Conservation (phyloP, 2,888 invertebrate genomes). For the Hoplodrina blanda region DNA sequence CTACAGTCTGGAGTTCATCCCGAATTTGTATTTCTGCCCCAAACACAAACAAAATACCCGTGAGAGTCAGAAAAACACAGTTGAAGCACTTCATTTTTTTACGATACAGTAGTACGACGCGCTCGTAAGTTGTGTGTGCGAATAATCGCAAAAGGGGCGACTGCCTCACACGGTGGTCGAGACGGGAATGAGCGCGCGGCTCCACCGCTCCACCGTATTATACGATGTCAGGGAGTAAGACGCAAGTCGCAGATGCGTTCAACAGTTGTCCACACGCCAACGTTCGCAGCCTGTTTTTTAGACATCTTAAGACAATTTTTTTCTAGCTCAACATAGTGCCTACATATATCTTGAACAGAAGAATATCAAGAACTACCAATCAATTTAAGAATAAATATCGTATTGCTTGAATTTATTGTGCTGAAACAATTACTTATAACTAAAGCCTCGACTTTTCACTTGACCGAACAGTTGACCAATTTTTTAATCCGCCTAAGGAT, state of each 20-base stretch:
- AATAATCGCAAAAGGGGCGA: conserved; percentile 58
- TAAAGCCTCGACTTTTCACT: too few species aligned
- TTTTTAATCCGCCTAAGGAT: too few species aligned
- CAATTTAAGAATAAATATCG: too few species aligned
- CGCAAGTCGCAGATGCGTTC: conserved; percentile 83
- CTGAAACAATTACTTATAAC: too few species aligned
- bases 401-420: too few species aligned
- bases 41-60: conserved; percentile 68
- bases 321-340: background rate
- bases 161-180: conserved; percentile 63
- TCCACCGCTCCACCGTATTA: conserved; percentile 66
- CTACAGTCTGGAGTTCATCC: conserved; percentile 73
- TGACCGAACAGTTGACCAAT: too few species aligned
- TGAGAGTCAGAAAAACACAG: conserved; percentile 71
- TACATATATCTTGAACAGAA: background rate
- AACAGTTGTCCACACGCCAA: conserved; percentile 83
- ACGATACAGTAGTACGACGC: conserved; percentile 34
- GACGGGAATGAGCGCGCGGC: conserved; percentile 73
- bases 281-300: conserved; percentile 56
- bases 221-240: conserved; percentile 67
- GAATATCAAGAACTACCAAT: background rate
- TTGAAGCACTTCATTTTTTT: conserved; percentile 77
- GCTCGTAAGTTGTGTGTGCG: conserved; percentile 54
- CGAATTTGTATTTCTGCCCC: conserved; percentile 71
- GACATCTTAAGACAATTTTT: conserved; percentile 24